These are phyloP conservation scores for Drosophila aldrichi DNA, from an alignment of 2,888 invertebrate genomes.

Conservation along the genomic window DNA sequence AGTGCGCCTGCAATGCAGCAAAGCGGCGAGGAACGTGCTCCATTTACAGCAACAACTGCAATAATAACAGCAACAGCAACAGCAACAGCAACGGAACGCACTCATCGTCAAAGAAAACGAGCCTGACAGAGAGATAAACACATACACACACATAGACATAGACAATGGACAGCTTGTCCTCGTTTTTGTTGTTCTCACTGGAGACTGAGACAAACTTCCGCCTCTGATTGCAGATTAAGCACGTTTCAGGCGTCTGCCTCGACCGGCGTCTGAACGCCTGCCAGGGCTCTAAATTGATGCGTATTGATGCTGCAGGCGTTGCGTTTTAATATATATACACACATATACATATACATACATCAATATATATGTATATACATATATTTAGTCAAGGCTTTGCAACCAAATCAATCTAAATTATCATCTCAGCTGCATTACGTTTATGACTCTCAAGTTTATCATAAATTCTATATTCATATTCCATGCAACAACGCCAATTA, in stretches of 20 bases:
- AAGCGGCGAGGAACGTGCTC: slow-evolving; percentile 54
- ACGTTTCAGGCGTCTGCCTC: slow-evolving; percentile 67
- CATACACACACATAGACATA: slow-evolving; percentile 24
- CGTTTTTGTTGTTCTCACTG: slow-evolving; percentile 23
- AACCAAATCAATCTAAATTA: slow-evolving; percentile 37
- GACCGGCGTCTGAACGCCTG: slow-evolving; percentile 3
- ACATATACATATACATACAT: slow-evolving; percentile 59
- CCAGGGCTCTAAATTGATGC: slow-evolving; percentile 60
- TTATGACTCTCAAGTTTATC: slow-evolving; percentile 6
- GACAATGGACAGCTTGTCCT: slow-evolving; percentile 41
- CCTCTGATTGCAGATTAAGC: slow-evolving; percentile 81
- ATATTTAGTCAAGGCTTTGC: slow-evolving; percentile 65
- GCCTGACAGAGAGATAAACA: slow-evolving; percentile 36
- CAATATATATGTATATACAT: slow-evolving; percentile 40
- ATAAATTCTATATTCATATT: slow-evolving; percentile 1
- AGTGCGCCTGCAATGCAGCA: slow-evolving; percentile 78
- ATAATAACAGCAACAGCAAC: slow-evolving; percentile 24
- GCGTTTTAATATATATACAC: slow-evolving; percentile 55
- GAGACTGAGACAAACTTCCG: slow-evolving; percentile 72
- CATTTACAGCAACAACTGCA: slow-evolving; percentile 42
- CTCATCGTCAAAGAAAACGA: slow-evolving; percentile 60
- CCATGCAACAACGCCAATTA: neutral
- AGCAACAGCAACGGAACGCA: slow-evolving; percentile 47
- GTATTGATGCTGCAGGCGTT: slow-evolving; percentile 74
- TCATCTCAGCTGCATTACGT: slow-evolving; percentile 24